A percentile compares a stretch with the other conserved stretches of the same genome.
Conservation (phyloP, 1,140 invertebrate species). For the Drosophila busckii region DNA sequence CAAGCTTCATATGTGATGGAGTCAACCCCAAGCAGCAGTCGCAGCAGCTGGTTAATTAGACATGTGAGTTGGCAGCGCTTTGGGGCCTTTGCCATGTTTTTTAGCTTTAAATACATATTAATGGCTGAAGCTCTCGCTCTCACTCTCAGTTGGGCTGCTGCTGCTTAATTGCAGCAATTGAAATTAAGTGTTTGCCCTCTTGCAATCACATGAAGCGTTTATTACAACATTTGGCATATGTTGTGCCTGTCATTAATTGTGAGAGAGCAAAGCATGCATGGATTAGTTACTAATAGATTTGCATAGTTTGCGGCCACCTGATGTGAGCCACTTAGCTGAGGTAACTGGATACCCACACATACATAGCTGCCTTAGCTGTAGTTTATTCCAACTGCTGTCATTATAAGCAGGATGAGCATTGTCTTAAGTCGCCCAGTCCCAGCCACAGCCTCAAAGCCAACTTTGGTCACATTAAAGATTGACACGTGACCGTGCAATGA, state of each 20-base stretch:
- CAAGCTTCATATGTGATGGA: slow-evolving; percentile 47
- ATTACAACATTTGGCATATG: slow-evolving; percentile 40
- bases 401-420: slow-evolving; percentile 39
- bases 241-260: not conserved
- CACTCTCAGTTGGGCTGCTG: slow-evolving; percentile 46
- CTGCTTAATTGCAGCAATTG: slow-evolving; percentile 74
- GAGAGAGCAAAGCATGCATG: slow-evolving; percentile 8
- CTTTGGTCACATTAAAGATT: slow-evolving; percentile 61
- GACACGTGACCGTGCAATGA: slow-evolving; percentile 78
- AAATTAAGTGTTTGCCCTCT: slow-evolving; percentile 70
- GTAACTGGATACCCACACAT: slow-evolving; percentile 23
- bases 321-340: slow-evolving; percentile 17
- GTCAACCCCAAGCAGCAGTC: slow-evolving; percentile 12
- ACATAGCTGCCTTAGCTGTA: not conserved
- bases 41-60: slow-evolving; percentile 64
- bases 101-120: slow-evolving; percentile 64
- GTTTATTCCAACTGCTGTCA: slow-evolving; percentile 39
- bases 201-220: slow-evolving; percentile 44
- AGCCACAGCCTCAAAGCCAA: no score
- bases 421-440: slow-evolving; percentile 2
- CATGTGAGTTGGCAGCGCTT: slow-evolving; percentile 57
- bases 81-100: slow-evolving; percentile 17
- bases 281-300: slow-evolving; percentile 33
- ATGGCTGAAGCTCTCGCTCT: slow-evolving; percentile 14
- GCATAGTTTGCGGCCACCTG: slow-evolving; percentile 15